Conservation (phyloP, 2,797 vertebrate genomes). For the Clarias pachynema region DNA sequence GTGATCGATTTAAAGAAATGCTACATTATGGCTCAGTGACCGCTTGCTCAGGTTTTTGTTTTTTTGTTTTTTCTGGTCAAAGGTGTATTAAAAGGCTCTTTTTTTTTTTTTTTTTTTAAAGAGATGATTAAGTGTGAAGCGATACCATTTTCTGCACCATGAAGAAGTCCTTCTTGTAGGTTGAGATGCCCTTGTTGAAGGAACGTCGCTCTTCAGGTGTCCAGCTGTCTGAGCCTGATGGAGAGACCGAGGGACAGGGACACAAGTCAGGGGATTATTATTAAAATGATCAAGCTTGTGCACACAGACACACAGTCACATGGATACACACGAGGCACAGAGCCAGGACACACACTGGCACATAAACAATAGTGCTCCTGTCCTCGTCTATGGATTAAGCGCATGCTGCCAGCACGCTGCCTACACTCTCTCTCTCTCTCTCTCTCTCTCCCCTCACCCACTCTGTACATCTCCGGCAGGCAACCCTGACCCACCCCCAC, state of each 20-base stretch:
- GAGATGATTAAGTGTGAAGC: neutral
- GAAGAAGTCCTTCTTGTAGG: slow-evolving; percentile 97
- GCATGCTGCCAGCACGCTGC: slow-evolving; percentile 64
- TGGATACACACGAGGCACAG: slow-evolving; percentile 45
- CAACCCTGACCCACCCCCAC: slow-evolving; percentile 58
- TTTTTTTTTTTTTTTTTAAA: neutral
- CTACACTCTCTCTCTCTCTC: slow-evolving; percentile 24
- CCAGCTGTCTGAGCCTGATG: slow-evolving; percentile 92
- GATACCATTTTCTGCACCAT: slow-evolving; percentile 94
- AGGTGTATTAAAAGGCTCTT: neutral
- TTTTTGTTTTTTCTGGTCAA: neutral
- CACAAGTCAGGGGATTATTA: slow-evolving; percentile 33
- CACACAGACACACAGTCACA: slow-evolving; percentile 34
- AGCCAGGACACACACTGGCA: slow-evolving; percentile 54
- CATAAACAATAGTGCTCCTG: slow-evolving; percentile 73
- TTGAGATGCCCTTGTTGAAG: slow-evolving; percentile 93
- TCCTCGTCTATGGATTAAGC: slow-evolving; percentile 72
- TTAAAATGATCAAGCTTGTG: slow-evolving; percentile 10
- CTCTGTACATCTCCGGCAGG: slow-evolving; percentile 44
- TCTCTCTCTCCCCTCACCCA: slow-evolving; percentile 47
- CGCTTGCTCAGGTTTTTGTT: neutral
- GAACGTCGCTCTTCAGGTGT: slow-evolving; percentile 85
- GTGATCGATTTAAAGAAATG: neutral
- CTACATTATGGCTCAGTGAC: neutral
- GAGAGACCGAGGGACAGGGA: slow-evolving; percentile 36